phyloP scores from a whole-genome alignment of 37 sponge, comb jelly and placozoan species.

The Beroe ovata region DNA sequence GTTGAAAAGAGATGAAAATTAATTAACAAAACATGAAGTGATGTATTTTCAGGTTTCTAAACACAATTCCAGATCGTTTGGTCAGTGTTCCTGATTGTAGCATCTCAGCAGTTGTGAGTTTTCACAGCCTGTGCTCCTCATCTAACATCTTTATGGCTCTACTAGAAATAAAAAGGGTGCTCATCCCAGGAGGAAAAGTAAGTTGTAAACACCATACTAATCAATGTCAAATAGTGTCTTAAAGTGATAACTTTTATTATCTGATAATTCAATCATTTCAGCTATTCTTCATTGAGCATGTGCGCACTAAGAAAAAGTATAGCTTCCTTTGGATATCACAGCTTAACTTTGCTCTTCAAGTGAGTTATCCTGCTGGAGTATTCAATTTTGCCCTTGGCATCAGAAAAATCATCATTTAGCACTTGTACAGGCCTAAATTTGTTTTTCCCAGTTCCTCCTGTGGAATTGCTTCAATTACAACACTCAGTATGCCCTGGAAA shows the following conservation, averaged over 20 bases:
- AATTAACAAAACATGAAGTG: too few relatives aligned
- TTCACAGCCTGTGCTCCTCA: slow-evolving; percentile 44
- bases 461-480: not conserved
- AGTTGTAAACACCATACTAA: too few relatives aligned
- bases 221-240: too few relatives aligned
- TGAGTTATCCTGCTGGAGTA: too few relatives aligned
- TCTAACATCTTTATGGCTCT: not conserved
- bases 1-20: too few relatives aligned
- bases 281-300: slow-evolving; percentile 29
- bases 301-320: not conserved
- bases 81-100: slow-evolving; percentile 5
- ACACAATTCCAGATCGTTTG: slow-evolving; percentile 1
- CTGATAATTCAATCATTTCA: slow-evolving; percentile 35
- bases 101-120: slow-evolving; percentile 13
- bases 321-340: not conserved
- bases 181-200: slow-evolving; percentile 38
- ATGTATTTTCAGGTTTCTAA: slow-evolving; percentile 11
- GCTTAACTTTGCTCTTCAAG: slow-evolving; percentile 17
- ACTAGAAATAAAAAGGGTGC: not conserved
- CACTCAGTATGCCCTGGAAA: not conserved
- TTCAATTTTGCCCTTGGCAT: too few relatives aligned
- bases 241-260: too few relatives aligned
- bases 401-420: too few relatives aligned
- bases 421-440: too few relatives aligned
- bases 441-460: not conserved